A percentile compares a stretch with the other conserved stretches of the same genome.
phyloP scores from a whole-genome alignment of 1,140 invertebrate genomes.

The Drosophila pseudoananassae region DNA sequence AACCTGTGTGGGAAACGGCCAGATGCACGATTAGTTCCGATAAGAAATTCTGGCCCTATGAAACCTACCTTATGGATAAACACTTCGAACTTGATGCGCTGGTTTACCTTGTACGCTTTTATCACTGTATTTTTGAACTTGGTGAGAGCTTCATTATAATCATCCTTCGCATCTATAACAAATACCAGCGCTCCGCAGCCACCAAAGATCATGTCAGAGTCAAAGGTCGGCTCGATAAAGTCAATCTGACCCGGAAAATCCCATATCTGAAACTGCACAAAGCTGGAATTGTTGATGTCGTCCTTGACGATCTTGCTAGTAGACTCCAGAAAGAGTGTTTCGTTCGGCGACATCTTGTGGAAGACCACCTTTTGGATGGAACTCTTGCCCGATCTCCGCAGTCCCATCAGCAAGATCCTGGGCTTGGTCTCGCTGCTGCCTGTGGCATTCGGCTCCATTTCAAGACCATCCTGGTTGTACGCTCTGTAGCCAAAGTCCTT shows the following conservation, averaged over 20 bases:
- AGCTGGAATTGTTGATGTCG: slow-evolving; percentile 97
- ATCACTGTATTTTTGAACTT: slow-evolving; percentile 96
- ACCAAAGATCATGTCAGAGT: slow-evolving; percentile 97
- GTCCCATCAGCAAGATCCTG: slow-evolving; percentile 97
- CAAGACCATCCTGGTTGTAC: slow-evolving; percentile 89
- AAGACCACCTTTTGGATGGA: slow-evolving; percentile 99
- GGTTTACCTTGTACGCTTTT: slow-evolving; percentile 98
- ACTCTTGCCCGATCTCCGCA: slow-evolving; percentile 99
- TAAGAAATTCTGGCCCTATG: neutral
- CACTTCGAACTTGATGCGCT: slow-evolving; percentile 98
- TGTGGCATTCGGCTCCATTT: slow-evolving; percentile 54
- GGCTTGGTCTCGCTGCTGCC: slow-evolving; percentile 88
- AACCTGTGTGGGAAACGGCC: slow-evolving; percentile 86
- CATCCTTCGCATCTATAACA: slow-evolving; percentile 99
- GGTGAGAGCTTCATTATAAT: slow-evolving; percentile 97
- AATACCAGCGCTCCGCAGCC: slow-evolving; percentile 98
- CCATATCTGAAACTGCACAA: slow-evolving; percentile 99
- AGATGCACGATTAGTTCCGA: slow-evolving; percentile 29
- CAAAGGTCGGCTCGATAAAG: slow-evolving; percentile 98
- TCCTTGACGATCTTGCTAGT: slow-evolving; percentile 99
- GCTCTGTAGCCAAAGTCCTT: slow-evolving; percentile 96
- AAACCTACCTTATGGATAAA: slow-evolving; percentile 95
- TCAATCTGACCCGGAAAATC: slow-evolving; percentile 99
- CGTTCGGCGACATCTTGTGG: slow-evolving; percentile 99
- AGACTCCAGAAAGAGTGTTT: slow-evolving; percentile 99